These are phyloP conservation scores for Zosterops japonicus DNA, from an alignment of 2,113 vertebrate genomes.

Conservation along the genomic window DNA sequence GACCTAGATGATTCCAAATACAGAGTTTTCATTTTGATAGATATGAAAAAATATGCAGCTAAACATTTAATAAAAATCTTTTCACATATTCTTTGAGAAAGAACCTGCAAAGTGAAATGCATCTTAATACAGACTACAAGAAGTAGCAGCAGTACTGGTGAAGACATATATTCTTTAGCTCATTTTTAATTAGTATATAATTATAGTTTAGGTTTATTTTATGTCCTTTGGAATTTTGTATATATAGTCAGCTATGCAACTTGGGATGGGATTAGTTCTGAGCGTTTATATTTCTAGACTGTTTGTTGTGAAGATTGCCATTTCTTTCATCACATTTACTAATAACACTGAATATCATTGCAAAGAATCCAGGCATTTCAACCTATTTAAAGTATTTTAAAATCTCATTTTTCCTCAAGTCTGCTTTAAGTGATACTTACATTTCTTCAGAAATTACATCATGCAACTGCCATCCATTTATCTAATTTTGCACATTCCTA, in stretches of 20 bases:
- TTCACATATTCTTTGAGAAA: background rate
- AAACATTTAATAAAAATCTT: background rate
- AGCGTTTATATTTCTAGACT: background rate
- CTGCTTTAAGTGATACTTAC: background rate
- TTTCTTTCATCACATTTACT: background rate
- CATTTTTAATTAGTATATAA: background rate
- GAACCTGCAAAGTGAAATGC: background rate
- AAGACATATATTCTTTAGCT: background rate
- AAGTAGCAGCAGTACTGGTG: background rate
- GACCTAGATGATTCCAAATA: background rate
- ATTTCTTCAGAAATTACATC: background rate
- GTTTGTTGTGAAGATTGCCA: background rate
- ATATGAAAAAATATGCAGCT: background rate
- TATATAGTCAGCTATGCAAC: background rate
- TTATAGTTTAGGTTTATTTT: background rate
- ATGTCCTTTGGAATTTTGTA: background rate
- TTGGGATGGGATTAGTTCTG: background rate
- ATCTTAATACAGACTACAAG: background rate
- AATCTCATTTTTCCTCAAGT: background rate
- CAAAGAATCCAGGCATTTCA: background rate
- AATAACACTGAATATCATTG: background rate
- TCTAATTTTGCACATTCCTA: background rate
- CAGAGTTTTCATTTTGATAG: background rate
- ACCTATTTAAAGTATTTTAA: background rate
- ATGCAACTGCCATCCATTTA: background rate